Evolutionary conservation across 2,113 vertebrate species (phyloP), one percentile per base, ranked within the genome.

Genomic region (Ceratotherium simum): DNA sequence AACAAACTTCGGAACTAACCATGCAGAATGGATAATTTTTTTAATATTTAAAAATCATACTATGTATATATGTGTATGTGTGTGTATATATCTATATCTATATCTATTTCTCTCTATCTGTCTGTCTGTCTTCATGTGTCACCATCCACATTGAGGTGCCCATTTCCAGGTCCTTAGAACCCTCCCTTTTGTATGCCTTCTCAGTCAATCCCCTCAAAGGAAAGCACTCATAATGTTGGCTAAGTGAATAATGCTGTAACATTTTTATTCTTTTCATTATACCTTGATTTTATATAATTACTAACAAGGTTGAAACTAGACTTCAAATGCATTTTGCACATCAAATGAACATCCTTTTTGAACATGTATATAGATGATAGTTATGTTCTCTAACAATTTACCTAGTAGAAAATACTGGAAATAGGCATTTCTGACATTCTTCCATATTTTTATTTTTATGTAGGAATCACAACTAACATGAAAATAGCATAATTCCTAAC

Each of bases 361-460:
- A 78, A 73, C 48, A 73, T 20, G 13, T 36, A n/a, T 1, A 21
- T n/a, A 78, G 18, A 29, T 56, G 42, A 73, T 39, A 62, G 16
- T 42, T 80, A 16, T 12, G 2, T 56, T 67, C 65, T 27, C 23
- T 90, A n/a, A 60, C 5, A 91, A 51, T 27, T 36, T 39, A 56
- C 25, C 54, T 56, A 48, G 20, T 72, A 25, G 36, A 67, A 64
- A 96, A 80, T 8, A 17, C 5, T 79, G n/a, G 16, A 62, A 76
- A 42, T 0, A 48, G 21, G 8, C 4, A 60, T 65, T 86, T 72
- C 33, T 92, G 10, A 31, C 5, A 42, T 48, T 84, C 4, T 80
- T 82, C 39, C 78, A 78, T 67, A 72, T 36, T 84, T 65, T 86
- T 56, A 75, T 72, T 75, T 97, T 54, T 69, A 75, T 90, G 14